These are phyloP conservation scores for Rhagonycha fulva DNA, from an alignment of 2,888 invertebrate species.

Conservation along the genomic window DNA sequence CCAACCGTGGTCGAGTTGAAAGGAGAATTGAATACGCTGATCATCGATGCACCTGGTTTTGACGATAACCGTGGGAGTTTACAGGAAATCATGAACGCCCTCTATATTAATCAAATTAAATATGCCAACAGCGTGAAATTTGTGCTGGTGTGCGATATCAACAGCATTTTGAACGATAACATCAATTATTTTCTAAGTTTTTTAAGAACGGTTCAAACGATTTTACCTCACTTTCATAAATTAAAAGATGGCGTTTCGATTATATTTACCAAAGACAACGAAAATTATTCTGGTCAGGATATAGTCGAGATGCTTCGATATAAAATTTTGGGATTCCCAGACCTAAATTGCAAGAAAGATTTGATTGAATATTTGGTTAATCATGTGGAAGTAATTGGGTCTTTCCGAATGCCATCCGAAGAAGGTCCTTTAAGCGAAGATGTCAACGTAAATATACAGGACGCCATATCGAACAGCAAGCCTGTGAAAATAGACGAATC, in stretches of 20 bases:
- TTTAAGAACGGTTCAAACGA: slow-evolving; percentile 10
- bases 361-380: slow-evolving; percentile 12
- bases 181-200: slow-evolving; percentile 14
- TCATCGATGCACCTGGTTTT: slow-evolving; percentile 21
- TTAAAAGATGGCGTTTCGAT: slow-evolving; percentile 9
- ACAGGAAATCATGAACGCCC: slow-evolving; percentile 16
- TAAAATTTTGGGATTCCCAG: slow-evolving; percentile 3
- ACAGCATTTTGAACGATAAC: slow-evolving; percentile 10
- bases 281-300: background rate
- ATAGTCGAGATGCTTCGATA: background rate
- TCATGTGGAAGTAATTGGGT: slow-evolving; percentile 4
- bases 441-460: slow-evolving; percentile 2
- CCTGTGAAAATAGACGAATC: background rate
- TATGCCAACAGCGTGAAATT: slow-evolving; percentile 13
- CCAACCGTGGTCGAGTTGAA: slow-evolving; percentile 4
- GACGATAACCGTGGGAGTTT: slow-evolving; percentile 18
- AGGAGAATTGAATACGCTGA: background rate
- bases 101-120: slow-evolving; percentile 21
- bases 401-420: slow-evolving; percentile 10
- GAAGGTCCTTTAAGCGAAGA: slow-evolving; percentile 9
- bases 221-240: slow-evolving; percentile 12
- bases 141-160: slow-evolving; percentile 12
- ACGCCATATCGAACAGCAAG: slow-evolving; percentile 7
- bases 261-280: slow-evolving; percentile 15
- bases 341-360: background rate